Conservation (phyloP, 2,888 invertebrate species). For the Cerastis rubricosa region DNA sequence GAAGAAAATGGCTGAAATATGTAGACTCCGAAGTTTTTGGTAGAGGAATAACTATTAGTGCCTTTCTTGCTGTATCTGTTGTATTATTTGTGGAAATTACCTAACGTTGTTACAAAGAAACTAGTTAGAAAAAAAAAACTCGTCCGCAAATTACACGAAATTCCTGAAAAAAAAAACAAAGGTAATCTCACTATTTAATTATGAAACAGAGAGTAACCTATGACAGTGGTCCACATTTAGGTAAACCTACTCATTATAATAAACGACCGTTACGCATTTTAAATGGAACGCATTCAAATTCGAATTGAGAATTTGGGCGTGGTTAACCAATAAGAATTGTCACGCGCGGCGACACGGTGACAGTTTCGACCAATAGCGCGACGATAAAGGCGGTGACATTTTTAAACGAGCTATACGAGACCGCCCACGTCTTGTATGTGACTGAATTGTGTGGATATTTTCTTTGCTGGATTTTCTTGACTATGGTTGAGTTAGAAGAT, state of each 20-base stretch:
- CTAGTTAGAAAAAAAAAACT: no score
- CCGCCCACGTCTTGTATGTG: slow-evolving; percentile 76
- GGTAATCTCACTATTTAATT: not conserved
- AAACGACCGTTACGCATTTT: slow-evolving; percentile 56
- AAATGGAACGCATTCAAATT: slow-evolving; percentile 58
- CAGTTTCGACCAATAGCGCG: slow-evolving; percentile 85
- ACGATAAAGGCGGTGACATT: slow-evolving; percentile 83
- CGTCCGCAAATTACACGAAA: no score
- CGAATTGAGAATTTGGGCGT: slow-evolving; percentile 78
- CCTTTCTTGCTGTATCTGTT: not conserved
- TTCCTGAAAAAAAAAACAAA: slow-evolving; percentile 12
- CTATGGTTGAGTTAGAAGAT: not conserved
- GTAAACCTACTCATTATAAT: slow-evolving; percentile 35
- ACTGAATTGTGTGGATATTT: slow-evolving; percentile 24
- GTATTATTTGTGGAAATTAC: not conserved
- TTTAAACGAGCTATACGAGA: slow-evolving; percentile 78
- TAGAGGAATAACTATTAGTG: not conserved
- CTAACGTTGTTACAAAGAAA: no score
- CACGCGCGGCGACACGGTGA: slow-evolving; percentile 88
- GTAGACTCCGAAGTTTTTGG: not conserved
- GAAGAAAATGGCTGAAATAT: not conserved
- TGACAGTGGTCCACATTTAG: slow-evolving; percentile 2
- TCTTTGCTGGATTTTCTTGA: slow-evolving; percentile 2
- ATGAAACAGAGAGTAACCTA: slow-evolving; percentile 3
- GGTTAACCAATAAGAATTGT: slow-evolving; percentile 84